Base-by-base conservation (phyloP, 2,113 vertebrate genomes). In the Zeus faber region DNA sequence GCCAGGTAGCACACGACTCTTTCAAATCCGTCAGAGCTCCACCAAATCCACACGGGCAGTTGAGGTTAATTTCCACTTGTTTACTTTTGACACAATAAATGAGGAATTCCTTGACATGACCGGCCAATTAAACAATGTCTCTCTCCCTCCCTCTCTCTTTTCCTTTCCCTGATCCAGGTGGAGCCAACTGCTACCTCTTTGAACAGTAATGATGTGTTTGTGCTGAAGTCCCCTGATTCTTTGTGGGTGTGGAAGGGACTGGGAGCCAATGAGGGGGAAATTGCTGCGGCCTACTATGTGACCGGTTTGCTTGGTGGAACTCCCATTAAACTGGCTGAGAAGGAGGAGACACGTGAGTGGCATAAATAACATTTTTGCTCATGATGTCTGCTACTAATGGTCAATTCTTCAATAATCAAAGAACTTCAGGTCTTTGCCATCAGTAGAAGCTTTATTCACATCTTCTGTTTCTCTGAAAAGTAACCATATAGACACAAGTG, bases 161-260 rank as follows among this genome's bases (percentile, higher is more conserved):
- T 46, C 44, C 25, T 55, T 9, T 29, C 37, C 1, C 3, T 22
- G 6, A 35, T 39, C 6, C 62, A 91, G 90, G 88, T 90, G 71
- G 24, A 45, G 45, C 66, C 83, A n/a, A 53, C 13, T 1, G 85
- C 88, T 46, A 23, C 76, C 20, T 65, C 62, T 8, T 74, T 91
- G 66, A 91, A 91, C 79, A 83, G 83, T 27, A 91, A 90, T 1
- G 90, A 91, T 2, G 57, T 77, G 24, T 91, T 91, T 71, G 87
- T 91, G 67, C 70, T 91, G 58, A 90, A 90, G 64, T 25, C 48
- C 4, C 26, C 75, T 1, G 8, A 56, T 0, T 49, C 67, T 16
- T 3, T 67, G 24, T 80, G 61, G 10, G 2, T 84, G 22, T 91
- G 90, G 90, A 80, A 51, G 31, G 90, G 90, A 2, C 57, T 72